Evolutionary conservation across 2,888 invertebrate genomes (phyloP), one percentile per base, ranked within the genome.

Genomic region (Adelognathus sp.): DNA sequence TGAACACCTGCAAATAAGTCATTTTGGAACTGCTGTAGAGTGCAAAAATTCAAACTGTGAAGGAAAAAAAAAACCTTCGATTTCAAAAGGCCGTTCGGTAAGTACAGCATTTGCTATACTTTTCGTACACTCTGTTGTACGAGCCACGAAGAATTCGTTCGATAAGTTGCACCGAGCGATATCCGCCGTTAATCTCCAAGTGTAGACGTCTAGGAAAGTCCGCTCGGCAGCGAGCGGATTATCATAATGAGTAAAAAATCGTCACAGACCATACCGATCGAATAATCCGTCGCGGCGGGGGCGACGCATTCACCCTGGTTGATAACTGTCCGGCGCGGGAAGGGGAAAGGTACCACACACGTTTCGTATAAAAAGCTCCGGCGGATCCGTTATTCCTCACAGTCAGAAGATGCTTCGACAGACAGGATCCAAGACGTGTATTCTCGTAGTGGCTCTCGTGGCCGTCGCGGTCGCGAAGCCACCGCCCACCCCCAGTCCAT

Each of bases 401-500:
- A 81, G 76, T 81, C 33, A 41, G 82, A 83, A 83, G 44, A 90
- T 90, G 90, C 56, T 80, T 56, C 82, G 70, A 69, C 82, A 75
- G 72, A 81, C 81, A 81, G 82, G 77, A 83, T 67, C 82, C 27
- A 72, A 79, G 70, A 36, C 86, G 80, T 82, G 73, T 29, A 73
- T 82, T 64, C 78, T 81, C 31, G 61, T 89, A 27, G 39, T 85
- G 69, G 80, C 84, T 24, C 52, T 86, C 29, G 77, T 77, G 9
- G 72, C 80, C 24, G 41, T 76, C 21, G 84, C 81, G 58, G 76
- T 78, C 29, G 83, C 83, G 14, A 85, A 87, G 78, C 69, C 82
- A 71, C 81, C 88, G 18, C 81, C 85, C n/a, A 82, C 56, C 56
- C 46, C 82, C 82, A 87, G 86, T 72, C 80, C 86, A 84, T 90